These are phyloP conservation scores for Opisthocomus hoazin DNA, from an alignment of 2,113 vertebrate genomes.

Conservation along the genomic window DNA sequence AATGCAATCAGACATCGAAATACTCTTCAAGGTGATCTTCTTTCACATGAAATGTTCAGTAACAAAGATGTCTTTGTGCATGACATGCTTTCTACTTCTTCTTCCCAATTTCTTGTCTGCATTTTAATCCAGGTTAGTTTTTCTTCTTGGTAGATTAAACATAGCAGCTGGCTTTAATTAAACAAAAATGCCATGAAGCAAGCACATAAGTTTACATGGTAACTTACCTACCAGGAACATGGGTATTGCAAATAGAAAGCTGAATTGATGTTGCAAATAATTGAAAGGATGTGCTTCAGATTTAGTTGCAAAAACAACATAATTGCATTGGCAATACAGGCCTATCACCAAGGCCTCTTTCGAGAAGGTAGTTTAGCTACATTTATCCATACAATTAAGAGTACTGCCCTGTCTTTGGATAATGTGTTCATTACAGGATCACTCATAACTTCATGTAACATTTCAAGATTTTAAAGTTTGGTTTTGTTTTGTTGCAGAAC, in stretches of 20 bases:
- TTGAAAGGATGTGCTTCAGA: background rate
- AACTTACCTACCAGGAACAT: background rate
- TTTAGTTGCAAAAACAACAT: background rate
- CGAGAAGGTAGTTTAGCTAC: accelerated
- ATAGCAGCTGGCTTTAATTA: background rate
- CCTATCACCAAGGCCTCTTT: background rate
- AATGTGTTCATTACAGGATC: background rate
- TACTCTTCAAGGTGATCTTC: conserved; percentile 37
- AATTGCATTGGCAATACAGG: background rate
- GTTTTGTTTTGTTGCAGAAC: background rate
- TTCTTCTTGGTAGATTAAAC: conserved; percentile 22
- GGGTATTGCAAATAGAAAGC: background rate
- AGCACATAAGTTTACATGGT: background rate
- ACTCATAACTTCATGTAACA: background rate
- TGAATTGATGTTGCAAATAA: background rate
- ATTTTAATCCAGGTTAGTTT: conserved; percentile 50
- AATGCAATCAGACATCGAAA: conserved; percentile 32
- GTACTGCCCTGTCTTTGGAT: background rate
- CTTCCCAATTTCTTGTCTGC: background rate
- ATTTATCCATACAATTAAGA: background rate
- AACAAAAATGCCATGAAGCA: background rate
- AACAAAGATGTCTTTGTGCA: conserved; percentile 44
- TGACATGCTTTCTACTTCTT: background rate
- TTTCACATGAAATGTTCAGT: conserved; percentile 32
- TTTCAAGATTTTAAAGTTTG: background rate